These are phyloP conservation scores for Hemaris fuciformis DNA, from an alignment of 2,888 invertebrate species.

Conservation along the genomic window DNA sequence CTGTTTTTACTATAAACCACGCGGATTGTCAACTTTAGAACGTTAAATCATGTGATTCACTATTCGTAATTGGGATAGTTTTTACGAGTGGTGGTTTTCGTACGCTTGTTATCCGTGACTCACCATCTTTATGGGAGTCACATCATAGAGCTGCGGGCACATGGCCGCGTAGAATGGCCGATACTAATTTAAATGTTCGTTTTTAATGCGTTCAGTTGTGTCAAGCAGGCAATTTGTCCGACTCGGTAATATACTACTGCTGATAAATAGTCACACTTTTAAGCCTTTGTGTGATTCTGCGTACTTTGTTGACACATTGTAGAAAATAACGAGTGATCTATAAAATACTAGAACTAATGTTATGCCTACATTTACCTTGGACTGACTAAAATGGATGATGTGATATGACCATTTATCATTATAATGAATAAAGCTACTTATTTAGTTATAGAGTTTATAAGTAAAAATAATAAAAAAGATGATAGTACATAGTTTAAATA, in stretches of 20 bases:
- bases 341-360: too few species aligned
- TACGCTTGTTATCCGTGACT: constrained; percentile 40
- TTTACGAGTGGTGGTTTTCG: constrained; percentile 45
- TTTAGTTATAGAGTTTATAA: too few species aligned
- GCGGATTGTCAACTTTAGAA: constrained; percentile 33
- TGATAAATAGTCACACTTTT: not conserved
- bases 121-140: constrained; percentile 17
- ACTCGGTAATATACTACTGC: not conserved
- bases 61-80: constrained; percentile 60
- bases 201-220: constrained; percentile 23
- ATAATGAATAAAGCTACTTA: too few species aligned
- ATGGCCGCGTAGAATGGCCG: constrained; percentile 24
- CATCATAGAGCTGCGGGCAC: constrained; percentile 19
- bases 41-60: constrained; percentile 54
- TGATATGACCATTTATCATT: too few species aligned
- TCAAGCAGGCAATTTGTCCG: not conserved
- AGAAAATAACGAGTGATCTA: not conserved
- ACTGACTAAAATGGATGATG: too few species aligned
- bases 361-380: too few species aligned
- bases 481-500: too few species aligned
- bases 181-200: constrained; percentile 25
- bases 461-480: too few species aligned
- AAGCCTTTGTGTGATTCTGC: constrained; percentile 3
- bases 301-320: not conserved
- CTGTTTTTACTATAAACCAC: constrained; percentile 35